Evolutionary conservation across 2,113 vertebrate genomes (phyloP).

Genomic region (Gila orcuttii): DNA sequence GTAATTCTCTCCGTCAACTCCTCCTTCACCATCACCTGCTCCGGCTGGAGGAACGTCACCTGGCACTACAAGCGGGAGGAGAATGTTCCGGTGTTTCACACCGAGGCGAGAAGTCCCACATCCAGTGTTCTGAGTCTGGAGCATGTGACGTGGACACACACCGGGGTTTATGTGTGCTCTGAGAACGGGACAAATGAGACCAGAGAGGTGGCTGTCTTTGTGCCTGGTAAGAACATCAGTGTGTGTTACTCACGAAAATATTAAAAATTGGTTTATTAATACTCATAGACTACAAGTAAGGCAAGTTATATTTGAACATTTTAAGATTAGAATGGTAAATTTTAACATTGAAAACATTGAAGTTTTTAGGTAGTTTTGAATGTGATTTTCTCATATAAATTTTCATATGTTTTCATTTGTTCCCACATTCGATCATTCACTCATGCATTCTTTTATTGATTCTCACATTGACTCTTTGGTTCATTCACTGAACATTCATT

Average conservation of each 20-base stretch:
- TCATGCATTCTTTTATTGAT: neutral
- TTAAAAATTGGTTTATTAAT: neutral
- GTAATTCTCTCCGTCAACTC: conserved; percentile 78
- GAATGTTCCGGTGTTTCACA: conserved; percentile 53
- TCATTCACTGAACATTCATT: neutral
- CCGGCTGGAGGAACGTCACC: conserved; percentile 60
- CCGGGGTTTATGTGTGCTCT: conserved; percentile 83
- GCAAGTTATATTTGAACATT: neutral
- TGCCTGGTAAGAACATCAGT: conserved; percentile 81
- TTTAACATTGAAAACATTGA: neutral
- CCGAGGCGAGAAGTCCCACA: conserved; percentile 62
- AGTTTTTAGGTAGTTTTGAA: neutral
- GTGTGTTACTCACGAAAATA: neutral
- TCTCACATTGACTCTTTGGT: neutral
- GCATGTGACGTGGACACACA: conserved; percentile 81
- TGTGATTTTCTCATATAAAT: neutral
- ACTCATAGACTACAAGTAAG: too few relatives aligned
- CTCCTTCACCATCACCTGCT: conserved; percentile 81
- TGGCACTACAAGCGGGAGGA: conserved; percentile 79
- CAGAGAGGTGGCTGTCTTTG: conserved; percentile 82
- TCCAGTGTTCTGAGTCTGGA: conserved; percentile 77
- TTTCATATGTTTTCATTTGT: neutral
- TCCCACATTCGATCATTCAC: neutral
- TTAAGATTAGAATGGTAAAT: neutral
- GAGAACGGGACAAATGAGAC: conserved; percentile 67